Conservation (phyloP, 2,888 invertebrate species). For the Chelonus formosanus region DNA sequence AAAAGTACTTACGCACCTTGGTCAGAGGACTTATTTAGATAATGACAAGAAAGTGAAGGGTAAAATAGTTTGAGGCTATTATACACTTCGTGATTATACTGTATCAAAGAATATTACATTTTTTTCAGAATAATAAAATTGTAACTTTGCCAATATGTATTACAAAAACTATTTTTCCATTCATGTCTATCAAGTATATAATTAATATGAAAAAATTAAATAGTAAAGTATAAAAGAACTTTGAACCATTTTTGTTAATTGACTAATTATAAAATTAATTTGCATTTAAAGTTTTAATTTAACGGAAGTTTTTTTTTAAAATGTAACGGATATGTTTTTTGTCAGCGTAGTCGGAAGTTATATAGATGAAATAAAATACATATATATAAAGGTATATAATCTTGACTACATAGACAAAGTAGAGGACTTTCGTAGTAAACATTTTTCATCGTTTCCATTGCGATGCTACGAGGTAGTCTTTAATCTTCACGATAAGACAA, state of each 20-base stretch:
- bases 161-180: no score
- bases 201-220: no score
- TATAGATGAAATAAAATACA: not conserved
- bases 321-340: no score
- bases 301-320: no score
- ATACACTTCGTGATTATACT: not conserved
- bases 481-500: slow-evolving; percentile 30
- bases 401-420: not conserved
- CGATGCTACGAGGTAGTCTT: slow-evolving; percentile 19
- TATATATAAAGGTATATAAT: slow-evolving; percentile 8
- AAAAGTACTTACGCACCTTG: not conserved
- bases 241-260: no score
- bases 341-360: no score
- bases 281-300: no score
- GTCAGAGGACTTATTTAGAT: slow-evolving; percentile 6
- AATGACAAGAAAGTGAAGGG: slow-evolving; percentile 1
- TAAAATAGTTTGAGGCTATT: slow-evolving; percentile 19
- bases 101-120: not conserved
- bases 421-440: slow-evolving; percentile 19
- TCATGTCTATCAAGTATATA: no score
- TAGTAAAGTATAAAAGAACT: no score
- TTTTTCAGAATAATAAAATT: no score
- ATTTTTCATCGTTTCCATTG: slow-evolving; percentile 29
- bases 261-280: no score
- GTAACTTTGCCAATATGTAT: no score